phyloP scores from a whole-genome alignment of 2,113 vertebrate species.

The Rallus limicola region DNA sequence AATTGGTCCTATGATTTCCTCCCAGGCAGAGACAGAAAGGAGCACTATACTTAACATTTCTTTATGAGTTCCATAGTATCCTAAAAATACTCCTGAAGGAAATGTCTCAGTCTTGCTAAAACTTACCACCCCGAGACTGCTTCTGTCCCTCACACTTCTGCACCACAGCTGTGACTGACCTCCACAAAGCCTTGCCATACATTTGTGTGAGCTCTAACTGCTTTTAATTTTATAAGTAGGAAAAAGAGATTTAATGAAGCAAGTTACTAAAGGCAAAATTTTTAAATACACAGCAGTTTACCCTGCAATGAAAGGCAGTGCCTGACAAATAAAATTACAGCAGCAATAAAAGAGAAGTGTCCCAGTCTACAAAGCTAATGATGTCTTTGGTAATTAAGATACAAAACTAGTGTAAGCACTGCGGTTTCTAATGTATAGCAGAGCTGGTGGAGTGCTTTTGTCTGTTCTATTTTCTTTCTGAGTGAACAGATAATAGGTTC shows the following conservation, averaged over 20 bases:
- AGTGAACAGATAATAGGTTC: slow-evolving; percentile 62
- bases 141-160: background rate
- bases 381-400: slow-evolving; percentile 60
- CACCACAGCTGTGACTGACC: background rate
- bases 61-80: background rate
- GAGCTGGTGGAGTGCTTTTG: slow-evolving; percentile 18
- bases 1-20: background rate
- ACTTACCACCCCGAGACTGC: background rate
- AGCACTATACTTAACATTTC: background rate
- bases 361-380: slow-evolving; percentile 54
- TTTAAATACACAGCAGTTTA: slow-evolving; percentile 32
- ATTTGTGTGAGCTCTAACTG: background rate
- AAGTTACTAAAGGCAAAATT: background rate
- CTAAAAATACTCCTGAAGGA: background rate
- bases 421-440: slow-evolving; percentile 19
- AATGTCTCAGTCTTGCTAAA: background rate
- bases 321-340: slow-evolving; percentile 59
- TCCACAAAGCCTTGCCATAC: background rate
- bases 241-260: background rate
- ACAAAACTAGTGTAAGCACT: slow-evolving; percentile 43
- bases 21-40: background rate
- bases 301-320: slow-evolving; percentile 29
- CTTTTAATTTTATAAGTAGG: background rate
- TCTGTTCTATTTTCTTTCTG: slow-evolving; percentile 45
- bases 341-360: slow-evolving; percentile 54